phyloP scores from a whole-genome alignment of 2,113 vertebrate species.

The Dromaius novaehollandiae region DNA sequence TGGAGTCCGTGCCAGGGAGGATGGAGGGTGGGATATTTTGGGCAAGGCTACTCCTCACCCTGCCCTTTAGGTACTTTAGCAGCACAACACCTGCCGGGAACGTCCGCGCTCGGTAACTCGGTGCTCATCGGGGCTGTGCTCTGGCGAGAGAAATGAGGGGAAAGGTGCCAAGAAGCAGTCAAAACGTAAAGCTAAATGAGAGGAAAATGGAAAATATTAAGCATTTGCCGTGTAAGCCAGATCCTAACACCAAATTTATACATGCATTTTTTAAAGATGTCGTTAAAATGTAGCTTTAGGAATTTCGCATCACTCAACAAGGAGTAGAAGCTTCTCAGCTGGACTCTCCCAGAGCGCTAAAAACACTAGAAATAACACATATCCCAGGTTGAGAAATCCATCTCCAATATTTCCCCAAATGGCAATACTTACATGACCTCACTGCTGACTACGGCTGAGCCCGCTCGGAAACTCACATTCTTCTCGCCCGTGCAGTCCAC shows the following conservation, averaged over 20 bases:
- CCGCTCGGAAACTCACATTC: neutral
- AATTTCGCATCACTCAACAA: neutral
- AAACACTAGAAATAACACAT: neutral
- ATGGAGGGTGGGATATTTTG: neutral
- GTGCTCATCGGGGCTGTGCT: neutral
- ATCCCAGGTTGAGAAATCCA: neutral
- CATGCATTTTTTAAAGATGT: neutral
- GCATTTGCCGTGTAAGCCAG: neutral
- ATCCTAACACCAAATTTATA: neutral
- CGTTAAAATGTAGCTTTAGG: neutral
- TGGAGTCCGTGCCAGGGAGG: accelerated
- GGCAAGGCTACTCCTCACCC: neutral
- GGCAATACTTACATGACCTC: neutral
- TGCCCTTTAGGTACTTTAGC: neutral
- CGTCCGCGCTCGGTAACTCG: neutral
- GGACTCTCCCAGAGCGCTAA: neutral
- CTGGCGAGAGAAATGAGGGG: neutral
- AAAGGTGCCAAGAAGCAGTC: neutral
- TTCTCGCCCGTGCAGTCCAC: neutral
- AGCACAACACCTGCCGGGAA: neutral
- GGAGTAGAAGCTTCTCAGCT: neutral
- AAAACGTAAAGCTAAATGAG: neutral
- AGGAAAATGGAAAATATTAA: slow-evolving; percentile 3
- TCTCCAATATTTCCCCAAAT: neutral
- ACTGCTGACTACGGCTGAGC: neutral